A percentile compares a stretch with the other conserved stretches of the same genome.
Evolutionary conservation across 2,888 invertebrate genomes (phyloP).

Genomic region (Dascillus cervinus): DNA sequence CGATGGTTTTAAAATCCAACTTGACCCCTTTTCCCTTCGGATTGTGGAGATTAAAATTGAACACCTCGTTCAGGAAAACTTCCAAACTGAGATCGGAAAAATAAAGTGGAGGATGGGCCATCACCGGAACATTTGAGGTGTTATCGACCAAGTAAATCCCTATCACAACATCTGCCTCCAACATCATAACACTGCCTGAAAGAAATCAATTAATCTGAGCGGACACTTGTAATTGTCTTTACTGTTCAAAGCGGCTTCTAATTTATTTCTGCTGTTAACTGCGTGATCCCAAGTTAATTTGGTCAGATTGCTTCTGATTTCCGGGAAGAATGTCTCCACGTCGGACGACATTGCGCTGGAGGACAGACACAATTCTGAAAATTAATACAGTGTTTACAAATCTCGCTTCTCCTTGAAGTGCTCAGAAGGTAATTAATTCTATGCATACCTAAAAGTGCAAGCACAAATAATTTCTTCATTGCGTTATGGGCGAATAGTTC

Average conservation of each 20-base stretch:
- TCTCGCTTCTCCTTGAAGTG: too few relatives aligned
- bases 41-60: conserved; percentile 43
- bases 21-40: conserved; percentile 67
- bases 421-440: too few relatives aligned
- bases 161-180: conserved; percentile 78
- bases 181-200: conserved; percentile 45
- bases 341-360: too few relatives aligned
- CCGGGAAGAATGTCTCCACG: conserved; percentile 10
- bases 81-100: conserved; percentile 68
- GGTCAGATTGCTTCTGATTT: conserved; percentile 54
- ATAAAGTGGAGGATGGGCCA: conserved; percentile 76
- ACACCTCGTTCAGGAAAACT: conserved; percentile 51
- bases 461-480: too few relatives aligned
- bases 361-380: too few relatives aligned
- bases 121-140: conserved; percentile 55
- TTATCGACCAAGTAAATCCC: conserved; percentile 50
- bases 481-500: too few relatives aligned
- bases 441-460: too few relatives aligned
- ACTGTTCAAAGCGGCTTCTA: conserved; percentile 46
- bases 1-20: conserved; percentile 77
- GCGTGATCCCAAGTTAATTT: conserved; percentile 79
- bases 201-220: not conserved
- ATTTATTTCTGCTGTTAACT: conserved; percentile 61
- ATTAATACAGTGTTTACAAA: too few relatives aligned
- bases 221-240: conserved; percentile 1